A percentile compares a stretch with the other conserved stretches of the same genome.
Evolutionary conservation across 2,888 invertebrate species (phyloP).

Genomic region (Brachynemurus nebulosus): DNA sequence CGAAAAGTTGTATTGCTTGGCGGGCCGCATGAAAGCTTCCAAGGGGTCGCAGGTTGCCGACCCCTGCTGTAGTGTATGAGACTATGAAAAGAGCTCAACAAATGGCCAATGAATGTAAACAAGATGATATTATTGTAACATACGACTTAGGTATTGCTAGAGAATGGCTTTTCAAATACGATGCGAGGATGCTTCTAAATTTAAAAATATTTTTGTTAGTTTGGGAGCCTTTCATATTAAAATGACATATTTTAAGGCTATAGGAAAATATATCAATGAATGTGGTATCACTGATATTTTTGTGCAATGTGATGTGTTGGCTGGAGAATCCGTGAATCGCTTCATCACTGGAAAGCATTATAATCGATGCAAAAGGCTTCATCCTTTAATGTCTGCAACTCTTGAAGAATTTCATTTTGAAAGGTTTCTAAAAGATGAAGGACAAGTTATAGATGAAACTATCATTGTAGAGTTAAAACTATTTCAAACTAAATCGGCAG

Average conservation of each 20-base stretch:
- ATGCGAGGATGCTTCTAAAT: not conserved
- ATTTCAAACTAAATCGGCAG: not conserved
- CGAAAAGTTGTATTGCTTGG: no score
- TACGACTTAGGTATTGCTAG: not conserved
- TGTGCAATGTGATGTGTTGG: not conserved
- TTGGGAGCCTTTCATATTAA: not conserved
- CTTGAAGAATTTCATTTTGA: not conserved
- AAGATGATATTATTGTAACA: not conserved
- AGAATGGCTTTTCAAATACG: not conserved
- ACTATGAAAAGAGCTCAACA: not conserved
- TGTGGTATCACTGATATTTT: not conserved
- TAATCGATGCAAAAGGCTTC: not conserved
- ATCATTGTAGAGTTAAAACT: not conserved
- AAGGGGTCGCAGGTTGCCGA: no score
- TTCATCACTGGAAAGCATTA: not conserved
- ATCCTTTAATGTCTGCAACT: not conserved
- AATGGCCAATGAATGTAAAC: not conserved
- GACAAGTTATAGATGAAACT: not conserved
- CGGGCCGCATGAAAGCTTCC: no score
- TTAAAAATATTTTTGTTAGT: not conserved
- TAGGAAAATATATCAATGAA: not conserved
- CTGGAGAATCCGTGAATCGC: not conserved
- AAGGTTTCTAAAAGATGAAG: not conserved
- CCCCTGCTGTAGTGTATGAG: no score
- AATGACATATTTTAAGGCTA: not conserved